A percentile compares a stretch with the other conserved stretches of the same genome.
Conservation (phyloP, 2,797 vertebrate genomes). For the Enteromius paludinosus region DNA sequence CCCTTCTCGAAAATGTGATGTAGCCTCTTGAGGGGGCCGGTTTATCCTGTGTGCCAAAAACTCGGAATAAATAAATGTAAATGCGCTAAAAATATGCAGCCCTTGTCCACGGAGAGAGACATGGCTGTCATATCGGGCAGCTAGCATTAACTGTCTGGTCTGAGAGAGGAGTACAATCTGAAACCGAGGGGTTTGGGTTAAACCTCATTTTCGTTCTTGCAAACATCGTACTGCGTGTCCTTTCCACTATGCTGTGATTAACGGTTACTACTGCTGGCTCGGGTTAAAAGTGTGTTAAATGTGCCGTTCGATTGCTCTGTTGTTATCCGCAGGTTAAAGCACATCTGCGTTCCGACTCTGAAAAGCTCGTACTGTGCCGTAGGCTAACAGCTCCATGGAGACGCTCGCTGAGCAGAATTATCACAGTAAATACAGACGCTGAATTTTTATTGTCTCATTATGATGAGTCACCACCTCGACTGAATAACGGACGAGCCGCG, state of each 20-base stretch:
- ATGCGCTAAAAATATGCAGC: conserved; percentile 44
- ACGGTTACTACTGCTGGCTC: conserved; percentile 20
- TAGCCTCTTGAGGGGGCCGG: conserved; percentile 46
- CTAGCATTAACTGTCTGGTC: conserved; percentile 44
- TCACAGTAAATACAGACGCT: conserved; percentile 35
- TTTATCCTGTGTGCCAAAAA: conserved; percentile 56
- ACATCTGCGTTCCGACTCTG: conserved; percentile 21
- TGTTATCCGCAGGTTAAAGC: conserved; percentile 36
- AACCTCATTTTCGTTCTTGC: conserved; percentile 16
- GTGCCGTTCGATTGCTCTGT: conserved; percentile 21
- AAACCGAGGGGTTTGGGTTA: conserved; percentile 42
- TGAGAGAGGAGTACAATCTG: conserved; percentile 29
- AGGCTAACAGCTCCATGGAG: conserved; percentile 35
- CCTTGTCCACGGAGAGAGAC: conserved; percentile 26
- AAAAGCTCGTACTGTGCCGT: conserved; percentile 13
- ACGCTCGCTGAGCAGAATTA: conserved; percentile 29
- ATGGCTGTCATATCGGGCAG: conserved; percentile 43
- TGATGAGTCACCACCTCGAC: conserved; percentile 39
- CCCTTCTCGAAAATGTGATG: conserved; percentile 51
- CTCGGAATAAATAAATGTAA: conserved; percentile 52
- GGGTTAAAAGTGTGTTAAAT: conserved; percentile 26
- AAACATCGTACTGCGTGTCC: not conserved
- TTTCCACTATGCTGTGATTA: conserved; percentile 26
- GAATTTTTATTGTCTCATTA: conserved; percentile 48
- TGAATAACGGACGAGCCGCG: not conserved